phyloP scores from a whole-genome alignment of 2,888 invertebrate genomes.

The Coelinius sp. region DNA sequence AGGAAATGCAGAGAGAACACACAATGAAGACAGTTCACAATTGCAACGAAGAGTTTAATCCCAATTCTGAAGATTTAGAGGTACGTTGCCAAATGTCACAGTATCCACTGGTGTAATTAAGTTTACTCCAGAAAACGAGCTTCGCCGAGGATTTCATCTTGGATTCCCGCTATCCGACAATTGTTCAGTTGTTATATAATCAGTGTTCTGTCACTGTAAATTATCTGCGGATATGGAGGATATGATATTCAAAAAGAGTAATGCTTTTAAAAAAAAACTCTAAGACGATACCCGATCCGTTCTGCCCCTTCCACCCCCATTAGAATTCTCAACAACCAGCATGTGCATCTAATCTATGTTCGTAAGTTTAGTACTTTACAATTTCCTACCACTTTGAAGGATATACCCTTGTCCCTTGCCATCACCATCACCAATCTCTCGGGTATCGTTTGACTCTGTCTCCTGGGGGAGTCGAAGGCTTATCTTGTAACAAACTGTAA shows the following conservation, averaged over 20 bases:
- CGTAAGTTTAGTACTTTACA: neutral
- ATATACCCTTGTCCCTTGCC: neutral
- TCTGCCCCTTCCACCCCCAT: neutral
- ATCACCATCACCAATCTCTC: constrained; percentile 26
- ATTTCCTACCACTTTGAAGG: neutral
- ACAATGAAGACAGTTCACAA: constrained; percentile 22
- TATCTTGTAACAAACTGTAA: constrained; percentile 45
- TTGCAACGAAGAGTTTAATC: constrained; percentile 19
- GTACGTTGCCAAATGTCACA: constrained; percentile 62
- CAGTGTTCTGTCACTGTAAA: constrained; percentile 34
- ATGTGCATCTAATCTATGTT: neutral
- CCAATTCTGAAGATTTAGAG: constrained; percentile 55
- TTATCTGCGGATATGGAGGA: constrained; percentile 15
- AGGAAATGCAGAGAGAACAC: constrained; percentile 21
- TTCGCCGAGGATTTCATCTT: constrained; percentile 25
- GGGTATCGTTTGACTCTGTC: constrained; percentile 37
- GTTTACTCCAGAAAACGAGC: constrained; percentile 58
- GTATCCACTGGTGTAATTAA: constrained; percentile 58
- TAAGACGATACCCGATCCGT: neutral
- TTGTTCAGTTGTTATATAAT: constrained; percentile 12
- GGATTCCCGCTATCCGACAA: constrained; percentile 7
- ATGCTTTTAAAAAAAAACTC: neutral
- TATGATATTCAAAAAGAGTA: too few relatives aligned
- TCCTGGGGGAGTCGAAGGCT: constrained; percentile 31
- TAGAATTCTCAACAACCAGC: neutral